Evolutionary conservation across 2,888 invertebrate genomes (phyloP), one percentile per base, ranked within the genome.

Genomic region (Drosophila siamana): DNA sequence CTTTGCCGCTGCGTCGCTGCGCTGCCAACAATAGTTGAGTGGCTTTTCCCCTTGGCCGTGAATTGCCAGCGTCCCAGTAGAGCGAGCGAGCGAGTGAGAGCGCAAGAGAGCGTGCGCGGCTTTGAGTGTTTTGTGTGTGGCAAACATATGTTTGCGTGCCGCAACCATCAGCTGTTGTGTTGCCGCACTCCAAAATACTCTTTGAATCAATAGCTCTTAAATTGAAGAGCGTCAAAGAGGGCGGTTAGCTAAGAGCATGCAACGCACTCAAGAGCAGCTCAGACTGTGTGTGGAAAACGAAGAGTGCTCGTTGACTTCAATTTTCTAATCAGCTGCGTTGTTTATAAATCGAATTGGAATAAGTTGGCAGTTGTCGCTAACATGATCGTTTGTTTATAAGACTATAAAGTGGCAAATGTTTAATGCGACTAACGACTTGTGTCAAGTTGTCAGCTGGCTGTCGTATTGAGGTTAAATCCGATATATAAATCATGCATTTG

Each of bases 31-130:
- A 19, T 61, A 66, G 52, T 72, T 72, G 79, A 79, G 83, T 82
- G 80, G 72, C 63, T 88, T 83, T 88, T 86, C 87, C 80, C 86
- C 86, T 83, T 83, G 88, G 84, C 88, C 84, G 81, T 83, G 83
- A 83, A 83, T 83, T 60, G 62, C 51, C 41, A 55, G 66, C 66
- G 65, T 28, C 28, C 48, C 1, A 13, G 22, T 13, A 52, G 52
- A 33, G 48, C 19, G 33, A n/a, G 3, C 13, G 36, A 36, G 50
- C 33, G 50, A 9, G 2, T n/a, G 33, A 4, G 36, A 36, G 50
- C 33, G 50, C n/a, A 4, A 9, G 2, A 22, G 33, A 4, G 50
- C 1, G 1, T 19, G 48, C 19, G 33, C 6, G 30, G 26, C 26
- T 26, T 26, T 26, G 26, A 26, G 26, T 26, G 47, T 44, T 59